Evolutionary conservation across 2,797 vertebrate genomes (phyloP), one percentile per base, ranked within the genome.

Genomic region (Acanthurus tractus): DNA sequence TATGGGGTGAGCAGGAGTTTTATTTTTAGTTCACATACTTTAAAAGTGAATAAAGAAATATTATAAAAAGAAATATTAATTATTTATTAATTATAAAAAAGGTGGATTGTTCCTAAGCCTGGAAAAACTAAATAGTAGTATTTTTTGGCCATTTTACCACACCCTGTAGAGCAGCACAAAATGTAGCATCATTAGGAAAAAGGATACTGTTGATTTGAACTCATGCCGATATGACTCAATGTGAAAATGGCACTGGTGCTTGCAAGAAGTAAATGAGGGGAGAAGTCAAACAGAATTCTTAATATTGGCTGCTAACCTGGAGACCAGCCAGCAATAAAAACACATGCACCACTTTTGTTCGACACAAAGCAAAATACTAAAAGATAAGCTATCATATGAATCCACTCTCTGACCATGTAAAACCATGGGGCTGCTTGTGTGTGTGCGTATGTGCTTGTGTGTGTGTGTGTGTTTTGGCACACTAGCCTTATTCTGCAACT

Each of bases 241-340:
- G 38, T 58, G 29, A 50, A 67, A 74, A 62, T 20, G 18, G 8
- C 14, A 46, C 18, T 15, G 40, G 12, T 50, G 36, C 38, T 18
- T 2, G 53, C 1, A 58, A 42, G 40, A 61, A 68, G 15, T 34
- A 46, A 46, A 52, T 3, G 2, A 44, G 69, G 40, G 4, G 53
- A 67, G 36, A 57, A 65, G 67, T 73, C 61, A 70, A 85, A 80
- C 48, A 25, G 62, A 75, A 85, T 79, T 63, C n/a, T 63, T 62
- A 55, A 74, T 61, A 11, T 23, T 42, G 15, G 42, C 20, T 17
- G 9, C 46, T 6, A 62, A 68, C 66, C 53, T 42, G 0, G 13
- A 74, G 23, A 42, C 36, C 23, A 14, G 54, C 25, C 13, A 2
- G 17, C 23, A 18, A 25, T 40, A 42, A 42, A 49, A 22, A 18